Percentiles rank a stretch among this genome's conserved stretches.
These are phyloP conservation scores for Zenarchopterus dispar DNA, from an alignment of 2,797 vertebrate genomes.

Conservation along the genomic window DNA sequence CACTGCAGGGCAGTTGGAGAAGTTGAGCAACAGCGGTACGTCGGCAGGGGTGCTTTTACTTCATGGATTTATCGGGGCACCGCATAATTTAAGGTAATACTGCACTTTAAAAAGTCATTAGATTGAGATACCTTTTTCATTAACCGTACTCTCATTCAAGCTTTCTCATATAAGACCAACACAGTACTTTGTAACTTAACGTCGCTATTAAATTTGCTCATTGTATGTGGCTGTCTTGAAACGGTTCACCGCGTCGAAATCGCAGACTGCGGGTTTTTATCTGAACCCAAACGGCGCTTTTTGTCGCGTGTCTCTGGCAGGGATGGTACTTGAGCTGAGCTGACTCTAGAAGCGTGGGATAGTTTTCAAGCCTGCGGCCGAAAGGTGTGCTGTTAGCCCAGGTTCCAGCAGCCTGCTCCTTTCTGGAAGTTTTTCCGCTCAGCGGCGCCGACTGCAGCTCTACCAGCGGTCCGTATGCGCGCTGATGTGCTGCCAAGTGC, in stretches of 20 bases:
- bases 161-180: too few species aligned
- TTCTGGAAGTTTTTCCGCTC: slow-evolving; percentile 57
- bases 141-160: background rate
- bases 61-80: slow-evolving; percentile 65
- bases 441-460: slow-evolving; percentile 32
- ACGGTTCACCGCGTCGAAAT: slow-evolving; percentile 21
- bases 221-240: slow-evolving; percentile 10
- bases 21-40: slow-evolving; percentile 66
- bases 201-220: slow-evolving; percentile 41
- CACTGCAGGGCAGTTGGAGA: slow-evolving; percentile 57
- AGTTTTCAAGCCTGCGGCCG: slow-evolving; percentile 15
- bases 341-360: background rate
- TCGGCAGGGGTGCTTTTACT: slow-evolving; percentile 48
- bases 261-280: slow-evolving; percentile 6
- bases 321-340: background rate
- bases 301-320: background rate
- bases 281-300: background rate
- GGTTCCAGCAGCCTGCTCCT: slow-evolving; percentile 42
- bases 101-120: rapidly evolving
- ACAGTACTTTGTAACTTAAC: slow-evolving; percentile 3
- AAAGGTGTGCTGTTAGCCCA: slow-evolving; percentile 19
- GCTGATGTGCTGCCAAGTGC: slow-evolving; percentile 51
- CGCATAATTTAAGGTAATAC: slow-evolving; percentile 65
- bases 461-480: slow-evolving; percentile 5
- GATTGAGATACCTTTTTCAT: rapidly evolving